Evolutionary conservation across 1,140 invertebrate genomes (phyloP), one percentile per base, ranked within the genome.

Genomic region (Euglossa dilemma): DNA sequence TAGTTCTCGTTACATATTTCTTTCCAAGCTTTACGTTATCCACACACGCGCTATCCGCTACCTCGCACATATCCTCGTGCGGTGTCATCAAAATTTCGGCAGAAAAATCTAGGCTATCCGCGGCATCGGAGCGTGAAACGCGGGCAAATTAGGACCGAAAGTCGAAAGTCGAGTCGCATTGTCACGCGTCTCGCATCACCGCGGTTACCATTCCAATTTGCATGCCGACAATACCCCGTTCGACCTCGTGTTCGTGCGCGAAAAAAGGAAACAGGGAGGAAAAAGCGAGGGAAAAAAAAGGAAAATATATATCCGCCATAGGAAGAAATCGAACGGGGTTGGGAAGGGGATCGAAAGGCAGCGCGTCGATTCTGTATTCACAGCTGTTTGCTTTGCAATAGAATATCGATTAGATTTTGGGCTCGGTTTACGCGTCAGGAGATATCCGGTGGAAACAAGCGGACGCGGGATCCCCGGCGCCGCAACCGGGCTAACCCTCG

Each of bases 341-440:
- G n/a, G n/a, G n/a, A 52, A n/a, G 9, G 7, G n/a, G 18, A n/a
- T 36, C 9, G 47, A 16, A 28, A 63, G 28, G n/a, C 18, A 28
- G 28, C 20, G 7, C 67, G 36, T 18, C 75, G 80, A 74, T 86
- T 82, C 64, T 73, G 56, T 69, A 74, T 80, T 82, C 85, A 85
- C 80, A 71, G 85, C 71, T 86, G 86, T 88, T 87, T 78, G 83
- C 70, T 78, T 88, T 82, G 74, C 87, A 61, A 87, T 82, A 78
- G 86, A 89, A 89, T 88, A 88, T 88, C 87, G 86, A 89, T 89
- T 89, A 88, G 86, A 89, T 85, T 89, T 88, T 80, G 73, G 69
- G 36, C 64, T 81, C 83, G 84, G 85, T 88, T 89, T 85, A 87
- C 79, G 84, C 87, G 54, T 89, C 86, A 88, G 79, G 81, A 70